These are phyloP conservation scores for Eleginops maclovinus DNA, from an alignment of 2,113 vertebrate genomes.

Conservation along the genomic window DNA sequence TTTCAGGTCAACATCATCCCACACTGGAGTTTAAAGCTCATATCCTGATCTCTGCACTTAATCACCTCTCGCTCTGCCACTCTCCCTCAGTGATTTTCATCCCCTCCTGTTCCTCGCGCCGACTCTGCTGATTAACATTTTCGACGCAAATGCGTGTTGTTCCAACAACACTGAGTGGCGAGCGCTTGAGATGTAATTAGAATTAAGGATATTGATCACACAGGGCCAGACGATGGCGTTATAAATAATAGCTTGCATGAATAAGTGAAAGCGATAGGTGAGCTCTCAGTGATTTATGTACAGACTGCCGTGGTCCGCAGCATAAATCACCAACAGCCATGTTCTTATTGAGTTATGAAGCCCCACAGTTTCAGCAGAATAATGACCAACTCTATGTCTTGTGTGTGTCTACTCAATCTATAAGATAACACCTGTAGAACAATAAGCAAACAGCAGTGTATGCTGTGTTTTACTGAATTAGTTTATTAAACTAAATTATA, in stretches of 20 bases:
- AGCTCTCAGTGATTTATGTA: slow-evolving; percentile 84
- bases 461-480: slow-evolving; percentile 36
- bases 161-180: slow-evolving; percentile 77
- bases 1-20: slow-evolving; percentile 68
- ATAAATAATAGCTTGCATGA: slow-evolving; percentile 87
- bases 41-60: slow-evolving; percentile 49
- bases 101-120: slow-evolving; percentile 42
- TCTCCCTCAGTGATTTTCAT: slow-evolving; percentile 54
- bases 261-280: slow-evolving; percentile 86
- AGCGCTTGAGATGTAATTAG: slow-evolving; percentile 85
- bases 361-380: slow-evolving; percentile 76
- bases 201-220: slow-evolving; percentile 87
- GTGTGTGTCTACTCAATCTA: slow-evolving; percentile 70
- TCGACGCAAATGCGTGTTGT: slow-evolving; percentile 79
- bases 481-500: slow-evolving; percentile 43
- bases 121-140: slow-evolving; percentile 83
- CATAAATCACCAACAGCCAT: slow-evolving; percentile 83
- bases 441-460: slow-evolving; percentile 36
- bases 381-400: slow-evolving; percentile 79
- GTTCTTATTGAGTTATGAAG: slow-evolving; percentile 87
- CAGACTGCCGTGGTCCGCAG: slow-evolving; percentile 65
- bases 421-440: slow-evolving; percentile 64
- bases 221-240: slow-evolving; percentile 68
- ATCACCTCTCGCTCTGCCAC: slow-evolving; percentile 25
- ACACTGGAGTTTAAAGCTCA: slow-evolving; percentile 42